Base-by-base conservation (phyloP, 2,113 vertebrate genomes). In the Podilymbus podiceps region DNA sequence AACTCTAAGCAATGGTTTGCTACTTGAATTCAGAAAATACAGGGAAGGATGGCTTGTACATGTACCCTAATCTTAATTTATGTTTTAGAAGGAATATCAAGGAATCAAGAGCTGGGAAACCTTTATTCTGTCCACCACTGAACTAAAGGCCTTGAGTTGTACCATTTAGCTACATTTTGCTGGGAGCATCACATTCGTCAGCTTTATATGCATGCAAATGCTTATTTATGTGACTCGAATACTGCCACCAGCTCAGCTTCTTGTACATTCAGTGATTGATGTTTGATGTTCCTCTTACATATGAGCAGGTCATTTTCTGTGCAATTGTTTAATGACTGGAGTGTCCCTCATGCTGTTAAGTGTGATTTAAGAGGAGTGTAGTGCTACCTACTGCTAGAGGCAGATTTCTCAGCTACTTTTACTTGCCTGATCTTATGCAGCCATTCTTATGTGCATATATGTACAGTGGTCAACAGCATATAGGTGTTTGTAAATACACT, bases 101-200 rank as follows among this genome's bases (percentile, higher is more conserved):
- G 24, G 60, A 88, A 19, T 27, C 22, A 11, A 53, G 35, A 77
- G 12, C 19, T 53, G 24, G 52, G 69, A 87, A 85, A 53, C 21
- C 44, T 62, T 46, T 42, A 11, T 42, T 60, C 14, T 67, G 23
- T 14, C 40, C 53, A 67, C 59, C 17, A 14, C 25, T 35, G n/a
- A 71, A 35, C 49, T 35, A 14, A 53, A 59, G 53, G 27, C 21
- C 69, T 55, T 60, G n/a, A 5, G 15, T 63, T 50, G 30, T 7
- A 19, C 58, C 27, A 31, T 46, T 60, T 53, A 72, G 38, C 23
- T 82, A 15, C 30, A 14, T 25, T 40, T 52, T 46, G 31, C 38
- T 28, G 31, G 23, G 16, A 60, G 11, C 46, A 27, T 33, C 23
- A 4, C 7, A 0, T n/a, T 46, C 0, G 1, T 83, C 10, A 8